Evolutionary conservation across 2,113 vertebrate genomes (phyloP).

Genomic region (Chinchilla lanigera): DNA sequence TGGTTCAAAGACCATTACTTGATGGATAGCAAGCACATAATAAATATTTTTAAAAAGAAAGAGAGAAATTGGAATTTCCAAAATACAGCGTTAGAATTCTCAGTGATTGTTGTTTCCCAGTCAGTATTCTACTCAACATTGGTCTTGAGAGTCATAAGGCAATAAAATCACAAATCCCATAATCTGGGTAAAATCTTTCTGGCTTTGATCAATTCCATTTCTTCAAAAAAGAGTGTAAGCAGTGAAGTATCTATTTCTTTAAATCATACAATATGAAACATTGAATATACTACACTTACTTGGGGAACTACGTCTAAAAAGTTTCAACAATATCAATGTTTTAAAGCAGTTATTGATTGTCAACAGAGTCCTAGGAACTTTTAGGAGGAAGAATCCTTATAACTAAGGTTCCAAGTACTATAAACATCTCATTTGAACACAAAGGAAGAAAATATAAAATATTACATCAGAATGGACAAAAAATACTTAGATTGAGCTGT

Average conservation of each 20-base stretch:
- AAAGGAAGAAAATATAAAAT: neutral
- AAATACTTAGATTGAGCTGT: neutral
- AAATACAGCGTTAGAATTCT: neutral
- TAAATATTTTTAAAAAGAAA: neutral
- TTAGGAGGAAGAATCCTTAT: neutral
- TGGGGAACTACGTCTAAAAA: neutral
- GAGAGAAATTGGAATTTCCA: neutral
- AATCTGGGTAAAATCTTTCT: neutral
- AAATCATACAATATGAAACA: neutral
- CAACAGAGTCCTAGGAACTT: neutral
- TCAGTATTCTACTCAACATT: neutral
- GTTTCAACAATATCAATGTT: neutral
- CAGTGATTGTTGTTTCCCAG: neutral
- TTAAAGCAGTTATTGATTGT: neutral
- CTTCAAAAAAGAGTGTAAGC: neutral
- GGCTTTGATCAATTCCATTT: neutral
- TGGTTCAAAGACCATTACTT: neutral
- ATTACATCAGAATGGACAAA: neutral
- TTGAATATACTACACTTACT: neutral
- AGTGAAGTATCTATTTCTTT: neutral
- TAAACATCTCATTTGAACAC: neutral
- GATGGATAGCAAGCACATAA: neutral
- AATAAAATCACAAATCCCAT: neutral
- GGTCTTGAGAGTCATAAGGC: neutral
- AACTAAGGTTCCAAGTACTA: neutral